Percentiles rank a stretch among this genome's conserved stretches.
phyloP scores from a whole-genome alignment of 2,113 vertebrate genomes.

The Psilopsiagon aurifrons region DNA sequence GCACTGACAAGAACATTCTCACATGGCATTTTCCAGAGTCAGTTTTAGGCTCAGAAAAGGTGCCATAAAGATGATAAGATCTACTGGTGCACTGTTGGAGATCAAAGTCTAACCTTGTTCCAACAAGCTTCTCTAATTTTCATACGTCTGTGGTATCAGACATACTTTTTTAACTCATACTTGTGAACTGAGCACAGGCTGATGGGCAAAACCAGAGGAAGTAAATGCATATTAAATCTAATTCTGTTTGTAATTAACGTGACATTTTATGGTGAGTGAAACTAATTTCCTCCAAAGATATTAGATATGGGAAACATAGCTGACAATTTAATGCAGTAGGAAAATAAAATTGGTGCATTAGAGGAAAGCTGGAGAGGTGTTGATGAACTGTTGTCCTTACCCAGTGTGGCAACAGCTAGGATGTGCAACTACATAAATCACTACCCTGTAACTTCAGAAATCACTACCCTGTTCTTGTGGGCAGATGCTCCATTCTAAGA shows the following conservation, averaged over 20 bases:
- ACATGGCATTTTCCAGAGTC: not conserved
- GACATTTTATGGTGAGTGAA: not conserved
- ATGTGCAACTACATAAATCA: not conserved
- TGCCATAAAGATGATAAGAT: not conserved
- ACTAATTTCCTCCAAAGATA: constrained; percentile 2
- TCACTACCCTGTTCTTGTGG: not conserved
- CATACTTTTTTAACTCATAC: not conserved
- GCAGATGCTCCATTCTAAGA: not conserved
- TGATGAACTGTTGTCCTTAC: not conserved
- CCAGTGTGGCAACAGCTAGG: not conserved
- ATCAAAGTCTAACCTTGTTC: not conserved
- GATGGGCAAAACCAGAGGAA: not conserved
- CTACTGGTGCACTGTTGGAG: not conserved
- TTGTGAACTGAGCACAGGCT: not conserved
- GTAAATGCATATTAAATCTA: not conserved
- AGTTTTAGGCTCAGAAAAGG: not conserved
- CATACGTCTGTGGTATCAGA: not conserved
- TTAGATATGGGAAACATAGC: not conserved
- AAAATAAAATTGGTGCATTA: not conserved
- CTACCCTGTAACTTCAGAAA: not conserved
- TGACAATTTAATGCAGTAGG: not conserved
- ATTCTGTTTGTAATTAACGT: not conserved
- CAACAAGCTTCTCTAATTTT: not conserved
- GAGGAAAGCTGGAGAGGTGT: not conserved
- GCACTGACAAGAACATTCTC: not conserved